Percentiles rank a stretch among this genome's conserved stretches.
Conservation (phyloP, 2,113 vertebrate species). For the Egretta garzetta region DNA sequence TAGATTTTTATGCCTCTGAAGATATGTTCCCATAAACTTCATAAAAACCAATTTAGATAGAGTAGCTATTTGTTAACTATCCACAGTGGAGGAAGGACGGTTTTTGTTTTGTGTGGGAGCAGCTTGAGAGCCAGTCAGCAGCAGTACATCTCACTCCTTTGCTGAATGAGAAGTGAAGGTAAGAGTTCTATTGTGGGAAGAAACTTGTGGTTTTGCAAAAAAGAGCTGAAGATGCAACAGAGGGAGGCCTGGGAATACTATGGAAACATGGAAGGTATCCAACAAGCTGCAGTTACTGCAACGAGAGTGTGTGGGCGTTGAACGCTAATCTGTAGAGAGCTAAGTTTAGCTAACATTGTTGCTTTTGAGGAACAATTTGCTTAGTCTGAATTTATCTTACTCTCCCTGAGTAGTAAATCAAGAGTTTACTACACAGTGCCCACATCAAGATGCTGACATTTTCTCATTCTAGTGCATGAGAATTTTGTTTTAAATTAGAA, state of each 20-base stretch:
- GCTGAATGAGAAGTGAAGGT: not conserved
- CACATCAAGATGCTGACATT: not conserved
- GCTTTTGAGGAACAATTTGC: not conserved
- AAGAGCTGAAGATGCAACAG: not conserved
- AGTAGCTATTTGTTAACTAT: not conserved
- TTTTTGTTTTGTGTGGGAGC: not conserved
- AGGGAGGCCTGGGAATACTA: not conserved
- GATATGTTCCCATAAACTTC: not conserved
- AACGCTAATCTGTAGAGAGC: not conserved
- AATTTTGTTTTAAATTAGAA: not conserved
- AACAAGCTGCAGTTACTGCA: not conserved
- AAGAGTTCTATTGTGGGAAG: not conserved
- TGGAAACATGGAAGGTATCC: not conserved
- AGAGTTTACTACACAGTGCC: not conserved
- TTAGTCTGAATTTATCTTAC: not conserved
- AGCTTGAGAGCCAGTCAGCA: not conserved
- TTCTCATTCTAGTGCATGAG: not conserved
- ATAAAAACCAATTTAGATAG: not conserved
- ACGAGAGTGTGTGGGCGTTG: not conserved
- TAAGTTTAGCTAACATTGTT: not conserved
- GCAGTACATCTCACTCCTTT: not conserved
- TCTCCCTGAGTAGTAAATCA: not conserved
- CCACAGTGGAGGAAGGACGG: rapidly evolving
- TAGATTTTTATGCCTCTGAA: not conserved
- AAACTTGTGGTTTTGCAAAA: not conserved